Base-by-base conservation (phyloP, 2,888 invertebrate genomes). In the Plutella xylostella region DNA sequence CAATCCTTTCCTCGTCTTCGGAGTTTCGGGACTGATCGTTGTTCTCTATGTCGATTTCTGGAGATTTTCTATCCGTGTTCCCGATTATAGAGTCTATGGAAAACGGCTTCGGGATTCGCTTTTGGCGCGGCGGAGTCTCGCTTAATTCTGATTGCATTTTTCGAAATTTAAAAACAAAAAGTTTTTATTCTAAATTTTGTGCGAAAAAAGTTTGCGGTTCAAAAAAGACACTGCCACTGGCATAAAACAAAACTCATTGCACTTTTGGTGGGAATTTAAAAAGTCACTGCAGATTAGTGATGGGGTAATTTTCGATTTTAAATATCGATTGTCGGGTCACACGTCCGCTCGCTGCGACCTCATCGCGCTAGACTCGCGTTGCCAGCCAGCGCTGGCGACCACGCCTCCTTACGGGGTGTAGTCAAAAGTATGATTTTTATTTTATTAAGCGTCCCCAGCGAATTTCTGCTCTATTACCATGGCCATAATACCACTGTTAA, bases 21-120 rank as follows among this genome's bases (percentile, higher is more conserved):
- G 82, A 83, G 40, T 70, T 68, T 57, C 75, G 73, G 48, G 79
- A 76, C 56, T 56, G 59, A 51, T 80, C 79, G 50, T 75, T 78
- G 44, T 77, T 80, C 46, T 82, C 82, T 55, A 82, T 78, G 48
- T 82, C 82, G 30, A 83, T 82, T 49, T 80, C 82, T 1, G 83
- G 83, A 33, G 79, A 79, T 67, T 80, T 80, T 52, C 82, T 60
- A 11, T 73, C 69, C n/a, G 56, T 56, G 20, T 49, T 60, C 0
- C 85, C 85, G 18, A 88, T 88, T 20, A 88, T 58, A 1, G 88
- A 88, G 64, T 88, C 88, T 38, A 88, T 88, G 1, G 88, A 86
- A 63, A 88, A 88, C 1, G 88, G 87, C 55, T 85, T 87, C 3
- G 88, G 88, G 42, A 80, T 77, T 56, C 69, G 79, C 46, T 76